Evolutionary conservation across 2,888 invertebrate species (phyloP).

Genomic region (Limnephilus lunatus): DNA sequence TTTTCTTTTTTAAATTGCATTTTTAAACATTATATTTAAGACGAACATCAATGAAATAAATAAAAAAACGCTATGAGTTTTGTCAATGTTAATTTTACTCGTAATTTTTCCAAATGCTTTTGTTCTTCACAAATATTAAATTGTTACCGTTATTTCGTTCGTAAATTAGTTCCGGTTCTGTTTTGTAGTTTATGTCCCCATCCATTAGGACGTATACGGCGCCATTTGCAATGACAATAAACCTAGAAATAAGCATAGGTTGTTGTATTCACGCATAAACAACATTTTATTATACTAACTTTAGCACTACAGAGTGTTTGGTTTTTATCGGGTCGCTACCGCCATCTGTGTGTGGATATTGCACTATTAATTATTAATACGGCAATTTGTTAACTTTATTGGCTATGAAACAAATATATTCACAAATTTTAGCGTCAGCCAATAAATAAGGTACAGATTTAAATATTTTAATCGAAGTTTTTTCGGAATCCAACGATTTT

Average conservation of each 20-base stretch:
- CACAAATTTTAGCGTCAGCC: background rate
- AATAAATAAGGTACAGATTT: background rate
- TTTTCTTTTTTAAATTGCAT: too few relatives aligned
- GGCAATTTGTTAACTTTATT: background rate
- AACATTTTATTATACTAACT: background rate
- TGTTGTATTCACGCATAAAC: background rate
- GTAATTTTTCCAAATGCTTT: too few relatives aligned
- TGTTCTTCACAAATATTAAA: too few relatives aligned
- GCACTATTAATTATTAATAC: background rate
- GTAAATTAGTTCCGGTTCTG: background rate
- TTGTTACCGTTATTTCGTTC: background rate
- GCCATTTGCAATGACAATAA: background rate
- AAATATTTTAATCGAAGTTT: background rate
- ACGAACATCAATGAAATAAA: too few relatives aligned
- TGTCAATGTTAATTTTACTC: too few relatives aligned
- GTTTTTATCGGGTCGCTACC: constrained; percentile 8
- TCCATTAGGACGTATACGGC: background rate
- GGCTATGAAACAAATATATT: background rate
- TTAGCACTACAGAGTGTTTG: background rate
- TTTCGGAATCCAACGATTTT: background rate
- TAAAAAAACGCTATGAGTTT: too few relatives aligned
- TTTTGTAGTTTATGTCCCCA: background rate
- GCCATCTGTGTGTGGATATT: constrained; percentile 4
- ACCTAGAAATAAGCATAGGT: background rate
- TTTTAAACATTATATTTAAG: too few relatives aligned